Conservation (phyloP, 2,797 vertebrate species). For the Spea hammondii region DNA sequence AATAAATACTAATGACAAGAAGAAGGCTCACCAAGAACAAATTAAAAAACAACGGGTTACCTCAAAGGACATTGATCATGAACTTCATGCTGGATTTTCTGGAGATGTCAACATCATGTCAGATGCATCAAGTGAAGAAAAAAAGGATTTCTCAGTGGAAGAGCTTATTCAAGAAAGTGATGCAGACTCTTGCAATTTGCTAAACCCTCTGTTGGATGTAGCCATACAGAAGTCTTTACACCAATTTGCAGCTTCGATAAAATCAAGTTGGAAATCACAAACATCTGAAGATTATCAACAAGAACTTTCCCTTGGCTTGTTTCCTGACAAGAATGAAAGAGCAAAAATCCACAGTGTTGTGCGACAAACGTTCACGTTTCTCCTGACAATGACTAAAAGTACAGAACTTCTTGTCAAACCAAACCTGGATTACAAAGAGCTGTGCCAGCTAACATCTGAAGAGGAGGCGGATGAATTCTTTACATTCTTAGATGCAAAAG, state of each 20-base stretch:
- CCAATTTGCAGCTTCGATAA: conserved; percentile 73
- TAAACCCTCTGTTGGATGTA: conserved; percentile 73
- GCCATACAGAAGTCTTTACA: conserved; percentile 67
- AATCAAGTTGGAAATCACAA: conserved; percentile 51
- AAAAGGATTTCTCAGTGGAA: background rate
- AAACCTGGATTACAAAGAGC: conserved; percentile 81
- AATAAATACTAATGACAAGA: background rate
- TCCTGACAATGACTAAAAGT: conserved; percentile 81
- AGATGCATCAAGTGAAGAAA: background rate
- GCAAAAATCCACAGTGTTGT: conserved; percentile 80
- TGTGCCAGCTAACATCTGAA: conserved; percentile 80
- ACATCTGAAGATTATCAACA: background rate
- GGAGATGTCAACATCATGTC: background rate
- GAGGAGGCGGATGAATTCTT: conserved; percentile 86
- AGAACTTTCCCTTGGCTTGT: conserved; percentile 75
- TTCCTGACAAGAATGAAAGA: conserved; percentile 78
- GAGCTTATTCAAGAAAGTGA: background rate
- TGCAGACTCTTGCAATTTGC: background rate
- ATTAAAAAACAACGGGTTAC: conserved; percentile 48
- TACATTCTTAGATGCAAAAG: conserved; percentile 86
- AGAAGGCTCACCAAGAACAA: background rate
- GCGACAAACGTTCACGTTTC: conserved; percentile 82
- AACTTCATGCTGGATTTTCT: background rate
- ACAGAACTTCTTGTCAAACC: conserved; percentile 79
- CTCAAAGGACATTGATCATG: background rate